Conservation (phyloP, 2,113 vertebrate genomes). For the Zeus faber region DNA sequence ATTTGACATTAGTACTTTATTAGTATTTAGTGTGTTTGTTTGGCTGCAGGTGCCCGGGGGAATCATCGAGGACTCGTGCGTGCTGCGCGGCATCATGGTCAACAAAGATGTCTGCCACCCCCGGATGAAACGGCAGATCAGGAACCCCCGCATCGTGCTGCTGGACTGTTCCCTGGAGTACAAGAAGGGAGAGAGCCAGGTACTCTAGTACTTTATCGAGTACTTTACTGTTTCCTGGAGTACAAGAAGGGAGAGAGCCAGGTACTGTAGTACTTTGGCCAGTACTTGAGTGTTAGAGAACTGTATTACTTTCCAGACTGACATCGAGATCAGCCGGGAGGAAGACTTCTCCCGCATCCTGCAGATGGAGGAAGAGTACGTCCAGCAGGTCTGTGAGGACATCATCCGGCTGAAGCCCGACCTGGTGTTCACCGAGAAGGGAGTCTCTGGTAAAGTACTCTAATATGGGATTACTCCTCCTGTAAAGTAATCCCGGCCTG, state of each 20-base stretch:
- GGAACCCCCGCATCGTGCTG: conserved; percentile 87
- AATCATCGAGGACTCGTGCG: conserved; percentile 88
- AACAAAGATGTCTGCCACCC: conserved; percentile 96
- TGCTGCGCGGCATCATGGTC: conserved; percentile 91
- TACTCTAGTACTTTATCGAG: conserved; percentile 37
- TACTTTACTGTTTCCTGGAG: no score
- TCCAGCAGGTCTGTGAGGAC: conserved; percentile 95
- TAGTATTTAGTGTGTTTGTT: neutral
- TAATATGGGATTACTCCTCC: no score
- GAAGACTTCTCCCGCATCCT: conserved; percentile 95
- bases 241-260: no score
- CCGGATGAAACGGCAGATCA: conserved; percentile 87
- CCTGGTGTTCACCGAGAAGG: conserved; percentile 93
- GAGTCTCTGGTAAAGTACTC: conserved; percentile 83
- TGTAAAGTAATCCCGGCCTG: no score
- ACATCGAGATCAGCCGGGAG: conserved; percentile 94
- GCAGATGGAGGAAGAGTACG: conserved; percentile 95
- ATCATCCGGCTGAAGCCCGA: conserved; percentile 90
- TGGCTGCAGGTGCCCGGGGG: conserved; percentile 87
- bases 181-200: conserved; percentile 99
- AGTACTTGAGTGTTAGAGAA: neutral
- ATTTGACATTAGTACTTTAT: no score
- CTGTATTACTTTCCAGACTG: conserved; percentile 75
- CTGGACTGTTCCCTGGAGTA: conserved; percentile 95
- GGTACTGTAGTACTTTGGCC: neutral